Conservation (phyloP, 2,888 invertebrate genomes). For the Eupithecia tripunctaria region DNA sequence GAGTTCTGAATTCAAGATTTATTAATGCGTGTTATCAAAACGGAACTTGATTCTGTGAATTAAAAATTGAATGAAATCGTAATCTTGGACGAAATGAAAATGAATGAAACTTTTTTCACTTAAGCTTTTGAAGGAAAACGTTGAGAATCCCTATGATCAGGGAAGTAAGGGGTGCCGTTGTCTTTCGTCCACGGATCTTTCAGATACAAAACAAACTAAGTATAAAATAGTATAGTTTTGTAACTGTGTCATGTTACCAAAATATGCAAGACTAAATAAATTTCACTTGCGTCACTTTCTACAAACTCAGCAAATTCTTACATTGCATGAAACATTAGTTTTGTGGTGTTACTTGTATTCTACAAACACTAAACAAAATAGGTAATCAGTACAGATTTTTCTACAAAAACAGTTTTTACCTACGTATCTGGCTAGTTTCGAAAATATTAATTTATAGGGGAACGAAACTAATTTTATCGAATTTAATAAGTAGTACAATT, state of each 20-base stretch:
- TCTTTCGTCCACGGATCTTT: no score
- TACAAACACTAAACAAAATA: background rate
- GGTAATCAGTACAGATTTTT: background rate
- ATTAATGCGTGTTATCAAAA: conserved; percentile 27
- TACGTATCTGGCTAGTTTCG: background rate
- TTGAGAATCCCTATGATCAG: no score
- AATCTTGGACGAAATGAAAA: background rate
- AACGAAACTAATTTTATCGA: background rate
- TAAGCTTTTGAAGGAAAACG: background rate
- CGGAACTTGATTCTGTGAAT: conserved; percentile 26
- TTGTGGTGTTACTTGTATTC: background rate
- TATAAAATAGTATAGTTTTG: background rate
- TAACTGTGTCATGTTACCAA: conserved; percentile 6
- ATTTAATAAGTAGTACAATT: no score
- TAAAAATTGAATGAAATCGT: background rate
- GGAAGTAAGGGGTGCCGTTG: no score
- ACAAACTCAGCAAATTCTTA: background rate
- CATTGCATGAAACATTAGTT: background rate
- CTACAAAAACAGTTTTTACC: background rate
- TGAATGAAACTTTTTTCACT: background rate
- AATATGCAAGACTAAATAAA: background rate
- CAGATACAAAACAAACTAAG: background rate
- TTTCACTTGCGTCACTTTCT: conserved; percentile 1
- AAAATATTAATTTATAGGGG: background rate
- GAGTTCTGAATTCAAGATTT: conserved; percentile 30